A percentile compares a stretch with the other conserved stretches of the same genome.
Evolutionary conservation across 2,888 invertebrate species (phyloP).

Genomic region (Yponomeuta sedellus): DNA sequence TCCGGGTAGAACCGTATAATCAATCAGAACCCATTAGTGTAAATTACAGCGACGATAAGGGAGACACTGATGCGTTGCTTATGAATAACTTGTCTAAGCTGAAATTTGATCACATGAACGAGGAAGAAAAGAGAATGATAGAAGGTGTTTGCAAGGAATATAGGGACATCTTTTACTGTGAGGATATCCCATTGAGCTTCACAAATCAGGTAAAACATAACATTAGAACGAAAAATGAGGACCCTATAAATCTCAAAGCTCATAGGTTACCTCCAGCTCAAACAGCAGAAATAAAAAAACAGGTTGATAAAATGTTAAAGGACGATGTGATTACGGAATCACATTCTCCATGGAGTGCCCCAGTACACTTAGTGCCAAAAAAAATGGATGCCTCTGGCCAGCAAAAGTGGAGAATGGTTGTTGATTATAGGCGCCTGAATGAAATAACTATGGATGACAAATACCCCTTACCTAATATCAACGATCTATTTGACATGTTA

Average conservation of each 20-base stretch:
- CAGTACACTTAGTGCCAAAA: constrained; percentile 25
- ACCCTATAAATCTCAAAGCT: constrained; percentile 25
- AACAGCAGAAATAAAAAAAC: constrained; percentile 22
- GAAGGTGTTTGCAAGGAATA: constrained; percentile 24
- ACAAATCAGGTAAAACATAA: constrained; percentile 10
- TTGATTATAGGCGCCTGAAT: constrained; percentile 43
- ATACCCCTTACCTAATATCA: constrained; percentile 41
- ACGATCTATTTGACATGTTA: constrained; percentile 40
- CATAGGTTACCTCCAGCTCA: constrained; percentile 21
- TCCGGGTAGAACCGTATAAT: background rate
- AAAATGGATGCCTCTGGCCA: constrained; percentile 21
- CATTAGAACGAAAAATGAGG: constrained; percentile 21
- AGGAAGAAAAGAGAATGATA: constrained; percentile 14
- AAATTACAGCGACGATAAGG: background rate
- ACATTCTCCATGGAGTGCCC: constrained; percentile 27
- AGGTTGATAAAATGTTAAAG: constrained; percentile 24
- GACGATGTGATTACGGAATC: constrained; percentile 22
- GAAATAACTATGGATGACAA: constrained; percentile 36
- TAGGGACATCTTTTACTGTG: constrained; percentile 18
- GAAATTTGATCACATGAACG: background rate
- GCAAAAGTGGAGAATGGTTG: constrained; percentile 30
- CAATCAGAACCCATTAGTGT: background rate
- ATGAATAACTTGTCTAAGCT: background rate
- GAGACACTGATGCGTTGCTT: background rate
- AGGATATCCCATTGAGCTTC: constrained; percentile 11